A percentile compares a stretch with the other conserved stretches of the same genome.
These are phyloP conservation scores for Tachina lurida DNA, from an alignment of 2,888 invertebrate genomes.

Conservation along the genomic window DNA sequence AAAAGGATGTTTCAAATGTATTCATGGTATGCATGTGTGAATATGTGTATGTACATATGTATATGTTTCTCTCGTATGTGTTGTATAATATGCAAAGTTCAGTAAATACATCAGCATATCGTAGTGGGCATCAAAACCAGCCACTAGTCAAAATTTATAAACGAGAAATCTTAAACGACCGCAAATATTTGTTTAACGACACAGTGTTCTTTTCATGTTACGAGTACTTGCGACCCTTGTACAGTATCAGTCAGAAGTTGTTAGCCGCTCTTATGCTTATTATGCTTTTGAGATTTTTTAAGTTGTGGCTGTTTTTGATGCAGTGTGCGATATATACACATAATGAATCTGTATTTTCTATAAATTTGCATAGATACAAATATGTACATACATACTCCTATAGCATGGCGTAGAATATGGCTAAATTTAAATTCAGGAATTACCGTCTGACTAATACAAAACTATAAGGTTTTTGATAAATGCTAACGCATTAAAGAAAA, in stretches of 20 bases:
- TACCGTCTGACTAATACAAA: constrained; percentile 38
- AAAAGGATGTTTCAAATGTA: constrained; percentile 42
- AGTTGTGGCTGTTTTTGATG: no score
- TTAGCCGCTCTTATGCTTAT: no score
- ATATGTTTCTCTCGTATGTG: not conserved
- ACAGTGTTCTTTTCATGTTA: no score
- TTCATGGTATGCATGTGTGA: not conserved
- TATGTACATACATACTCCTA: not conserved
- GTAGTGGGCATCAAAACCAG: not conserved
- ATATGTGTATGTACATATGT: not conserved
- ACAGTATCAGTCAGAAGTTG: no score
- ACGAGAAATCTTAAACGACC: no score
- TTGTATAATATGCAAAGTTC: not conserved
- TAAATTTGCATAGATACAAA: not conserved
- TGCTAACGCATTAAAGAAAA: not conserved
- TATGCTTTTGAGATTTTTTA: not conserved
- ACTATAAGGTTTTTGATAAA: constrained; percentile 55
- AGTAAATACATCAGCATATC: not conserved
- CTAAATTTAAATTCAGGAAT: constrained; percentile 30
- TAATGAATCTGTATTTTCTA: not conserved
- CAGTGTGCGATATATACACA: not conserved
- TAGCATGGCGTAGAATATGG: constrained; percentile 5
- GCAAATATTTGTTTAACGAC: no score
- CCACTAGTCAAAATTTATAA: no score
- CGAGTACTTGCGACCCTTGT: no score